Evolutionary conservation across 2,888 invertebrate genomes (phyloP).

Genomic region (Bedellia somnulentella): DNA sequence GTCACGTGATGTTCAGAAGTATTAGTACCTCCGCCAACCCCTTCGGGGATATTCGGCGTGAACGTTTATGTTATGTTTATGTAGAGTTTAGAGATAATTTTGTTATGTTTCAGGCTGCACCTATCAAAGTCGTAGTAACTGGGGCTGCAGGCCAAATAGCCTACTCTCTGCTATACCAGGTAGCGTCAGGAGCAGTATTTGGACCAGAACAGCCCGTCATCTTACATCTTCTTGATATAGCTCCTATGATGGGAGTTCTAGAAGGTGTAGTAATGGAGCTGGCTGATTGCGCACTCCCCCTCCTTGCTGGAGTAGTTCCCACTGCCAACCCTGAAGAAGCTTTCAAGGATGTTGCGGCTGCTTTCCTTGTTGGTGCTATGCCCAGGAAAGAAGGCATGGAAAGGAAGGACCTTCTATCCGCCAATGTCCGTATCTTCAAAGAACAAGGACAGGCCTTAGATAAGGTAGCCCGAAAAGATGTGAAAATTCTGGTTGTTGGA

Average conservation of each 20-base stretch:
- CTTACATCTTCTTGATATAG: slow-evolving; percentile 91
- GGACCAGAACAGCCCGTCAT: slow-evolving; percentile 85
- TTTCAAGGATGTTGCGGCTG: slow-evolving; percentile 95
- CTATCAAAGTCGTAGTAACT: slow-evolving; percentile 92
- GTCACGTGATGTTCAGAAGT: no score
- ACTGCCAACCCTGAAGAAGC: slow-evolving; percentile 87
- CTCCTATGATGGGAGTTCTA: slow-evolving; percentile 94
- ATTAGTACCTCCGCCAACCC: no score
- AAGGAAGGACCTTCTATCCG: slow-evolving; percentile 93
- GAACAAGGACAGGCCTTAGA: slow-evolving; percentile 94
- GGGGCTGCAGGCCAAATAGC: slow-evolving; percentile 99
- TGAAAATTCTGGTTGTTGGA: slow-evolving; percentile 95
- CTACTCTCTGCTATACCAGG: slow-evolving; percentile 91
- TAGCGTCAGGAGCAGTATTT: slow-evolving; percentile 95
- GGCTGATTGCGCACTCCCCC: slow-evolving; percentile 90
- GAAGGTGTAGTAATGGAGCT: slow-evolving; percentile 98
- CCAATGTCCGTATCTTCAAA: slow-evolving; percentile 98
- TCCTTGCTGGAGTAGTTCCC: slow-evolving; percentile 80
- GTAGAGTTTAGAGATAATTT: no score
- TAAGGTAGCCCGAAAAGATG: slow-evolving; percentile 85
- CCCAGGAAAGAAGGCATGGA: slow-evolving; percentile 97
- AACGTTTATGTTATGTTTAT: no score
- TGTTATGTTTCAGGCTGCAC: slow-evolving; percentile 65
- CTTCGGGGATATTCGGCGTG: no score
- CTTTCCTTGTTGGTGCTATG: slow-evolving; percentile 97